A percentile compares a stretch with the other conserved stretches of the same genome.
Evolutionary conservation across 2,797 vertebrate species (phyloP).

Genomic region (Antrozous pallidus): DNA sequence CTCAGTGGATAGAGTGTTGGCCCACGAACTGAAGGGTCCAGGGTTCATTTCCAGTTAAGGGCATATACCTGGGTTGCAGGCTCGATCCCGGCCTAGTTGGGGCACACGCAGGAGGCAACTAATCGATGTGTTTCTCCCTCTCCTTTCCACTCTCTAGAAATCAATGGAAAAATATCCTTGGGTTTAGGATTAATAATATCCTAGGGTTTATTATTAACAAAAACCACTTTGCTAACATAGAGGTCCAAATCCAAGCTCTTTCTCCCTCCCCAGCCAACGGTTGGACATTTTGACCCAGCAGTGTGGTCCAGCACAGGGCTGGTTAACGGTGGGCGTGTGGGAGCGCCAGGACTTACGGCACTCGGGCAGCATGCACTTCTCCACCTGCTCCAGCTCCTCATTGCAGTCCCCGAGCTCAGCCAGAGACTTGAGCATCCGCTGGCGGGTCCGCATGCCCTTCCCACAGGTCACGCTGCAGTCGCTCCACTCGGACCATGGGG

Average conservation of each 20-base stretch:
- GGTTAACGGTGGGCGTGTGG: fast-evolving
- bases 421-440: constrained; percentile 94
- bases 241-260: background rate
- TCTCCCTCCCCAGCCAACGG: background rate
- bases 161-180: no score
- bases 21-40: fast-evolving
- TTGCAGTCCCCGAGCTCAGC: constrained; percentile 96
- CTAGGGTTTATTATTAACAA: no score
- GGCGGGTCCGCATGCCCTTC: constrained; percentile 91
- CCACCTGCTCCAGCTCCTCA: constrained; percentile 96
- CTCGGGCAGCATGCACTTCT: constrained; percentile 98
- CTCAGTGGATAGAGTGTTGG: no score
- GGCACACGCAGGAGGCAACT: no score
- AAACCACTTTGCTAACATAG: background rate
- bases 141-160: no score
- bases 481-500: constrained; percentile 97
- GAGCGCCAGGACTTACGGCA: constrained; percentile 89
- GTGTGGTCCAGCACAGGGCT: background rate
- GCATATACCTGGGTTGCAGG: no score
- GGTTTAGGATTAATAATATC: no score
- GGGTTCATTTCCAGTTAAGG: no score
- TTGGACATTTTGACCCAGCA: no score
- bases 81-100: no score
- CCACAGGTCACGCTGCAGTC: constrained; percentile 98
- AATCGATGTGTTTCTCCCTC: no score